Base-by-base conservation (phyloP, 1,140 invertebrate species). In the Drosophila sucinea region DNA sequence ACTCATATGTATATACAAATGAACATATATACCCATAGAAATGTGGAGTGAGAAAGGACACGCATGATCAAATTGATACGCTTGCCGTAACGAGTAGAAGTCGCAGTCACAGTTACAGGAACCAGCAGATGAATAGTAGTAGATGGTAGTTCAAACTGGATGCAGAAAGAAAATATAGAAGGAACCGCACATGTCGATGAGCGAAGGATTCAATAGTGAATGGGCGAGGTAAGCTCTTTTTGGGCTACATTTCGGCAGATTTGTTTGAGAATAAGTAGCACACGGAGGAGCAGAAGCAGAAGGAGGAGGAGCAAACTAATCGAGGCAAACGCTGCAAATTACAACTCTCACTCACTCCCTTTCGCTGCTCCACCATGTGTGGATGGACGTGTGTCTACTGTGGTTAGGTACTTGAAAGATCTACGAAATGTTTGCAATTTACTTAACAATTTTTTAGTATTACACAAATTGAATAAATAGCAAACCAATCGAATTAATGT, bases 51-150 rank as follows among this genome's bases (percentile, higher is more conserved):
- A 35, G 11, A 69, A 71, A 80, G 79, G 83, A 89, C 57, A 87
- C 83, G 83, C 83, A 87, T 89, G 84, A 87, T 89, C 84, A 77
- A 83, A 80, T 89, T 87, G 83, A 89, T 87, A 83, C 79, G 83
- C 83, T 89, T 83, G 74, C 79, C 73, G 65, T 89, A 86, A 83
- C 83, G 79, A 83, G 70, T 61, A 61, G 55, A 69, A 38, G 25
- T 51, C 60, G 60, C 35, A 11, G 8, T 38, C 35, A 38, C 35
- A 11, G 35, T 35, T 2, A 3, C 35, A 38, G 35, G 10, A 10
- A 30, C 30, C 30, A 30, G 30, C 17, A 29, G 71, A 41, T 35
- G 54, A 25, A 17, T 17, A 44, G 65, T 40, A 35, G 3, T 38
- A 35, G 54, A 38, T 11, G 35, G 72, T 23, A 57, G 33, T 54